A percentile compares a stretch with the other conserved stretches of the same genome.
phyloP scores from a whole-genome alignment of 2,888 invertebrate genomes.

The Anorthoa munda region DNA sequence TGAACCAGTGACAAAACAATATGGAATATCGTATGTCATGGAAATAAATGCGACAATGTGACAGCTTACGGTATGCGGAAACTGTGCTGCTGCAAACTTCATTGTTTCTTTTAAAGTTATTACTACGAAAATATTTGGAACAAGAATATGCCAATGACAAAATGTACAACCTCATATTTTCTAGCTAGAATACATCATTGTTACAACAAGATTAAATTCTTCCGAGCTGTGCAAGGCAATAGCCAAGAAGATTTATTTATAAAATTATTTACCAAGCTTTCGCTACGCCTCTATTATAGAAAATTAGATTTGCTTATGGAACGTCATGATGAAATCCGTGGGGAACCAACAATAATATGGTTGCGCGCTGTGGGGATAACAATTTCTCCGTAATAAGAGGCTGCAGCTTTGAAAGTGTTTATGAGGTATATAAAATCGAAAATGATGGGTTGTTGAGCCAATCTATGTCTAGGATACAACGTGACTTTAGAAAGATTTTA shows the following conservation, averaged over 20 bases:
- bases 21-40: constrained; percentile 32
- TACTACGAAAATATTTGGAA: constrained; percentile 15
- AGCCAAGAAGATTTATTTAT: constrained; percentile 49
- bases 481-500: constrained; percentile 31
- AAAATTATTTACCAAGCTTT: constrained; percentile 53
- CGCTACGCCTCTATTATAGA: constrained; percentile 57
- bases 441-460: constrained; percentile 64
- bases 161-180: constrained; percentile 5
- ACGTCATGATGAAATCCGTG: constrained; percentile 55
- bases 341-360: constrained; percentile 53
- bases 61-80: constrained; percentile 14
- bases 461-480: constrained; percentile 37
- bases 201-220: constrained; percentile 15
- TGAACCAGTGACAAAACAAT: constrained; percentile 48
- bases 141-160: constrained; percentile 2
- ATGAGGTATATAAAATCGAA: constrained; percentile 68
- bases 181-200: constrained; percentile 9
- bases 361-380: constrained; percentile 51
- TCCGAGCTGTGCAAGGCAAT: constrained; percentile 38
- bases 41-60: not conserved
- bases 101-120: constrained; percentile 9
- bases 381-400: constrained; percentile 59
- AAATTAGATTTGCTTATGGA: constrained; percentile 60
- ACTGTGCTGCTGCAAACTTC: constrained; percentile 1
- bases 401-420: constrained; percentile 61